A percentile compares a stretch with the other conserved stretches of the same genome.
Conservation (phyloP, 2,888 invertebrate species). For the Calephelis perditalis region DNA sequence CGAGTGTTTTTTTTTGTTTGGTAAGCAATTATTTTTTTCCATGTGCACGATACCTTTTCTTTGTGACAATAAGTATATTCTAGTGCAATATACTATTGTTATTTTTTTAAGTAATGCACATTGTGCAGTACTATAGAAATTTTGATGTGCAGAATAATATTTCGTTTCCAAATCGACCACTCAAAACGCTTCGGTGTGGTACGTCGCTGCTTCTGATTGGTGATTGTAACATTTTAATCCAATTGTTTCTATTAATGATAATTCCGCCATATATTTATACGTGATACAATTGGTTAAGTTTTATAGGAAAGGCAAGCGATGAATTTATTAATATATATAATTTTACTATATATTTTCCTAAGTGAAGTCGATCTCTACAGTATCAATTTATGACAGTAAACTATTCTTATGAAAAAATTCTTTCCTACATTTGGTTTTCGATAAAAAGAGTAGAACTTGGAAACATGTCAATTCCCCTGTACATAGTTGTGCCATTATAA, state of each 20-base stretch:
- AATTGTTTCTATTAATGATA: neutral
- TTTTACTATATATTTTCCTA: neutral
- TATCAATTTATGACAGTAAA: neutral
- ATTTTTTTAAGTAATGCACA: too few relatives aligned
- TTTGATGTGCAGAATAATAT: too few relatives aligned
- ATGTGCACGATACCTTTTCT: too few relatives aligned
- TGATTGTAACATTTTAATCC: too few relatives aligned
- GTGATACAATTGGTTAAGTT: neutral
- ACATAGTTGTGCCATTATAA: conserved; percentile 73
- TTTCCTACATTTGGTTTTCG: neutral
- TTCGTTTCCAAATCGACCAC: too few relatives aligned
- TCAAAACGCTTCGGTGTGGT: too few relatives aligned
- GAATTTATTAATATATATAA: neutral
- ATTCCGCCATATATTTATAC: conserved; percentile 3
- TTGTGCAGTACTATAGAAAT: too few relatives aligned
- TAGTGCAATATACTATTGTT: too few relatives aligned
- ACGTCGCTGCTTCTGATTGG: too few relatives aligned
- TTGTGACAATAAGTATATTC: too few relatives aligned
- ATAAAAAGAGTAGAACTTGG: conserved; percentile 15
- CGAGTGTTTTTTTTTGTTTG: too few relatives aligned
- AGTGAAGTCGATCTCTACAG: neutral
- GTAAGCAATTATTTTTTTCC: too few relatives aligned
- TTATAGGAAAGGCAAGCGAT: neutral
- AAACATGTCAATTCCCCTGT: conserved; percentile 73
- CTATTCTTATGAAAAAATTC: neutral